Percentiles rank a stretch among this genome's conserved stretches.
Evolutionary conservation across 2,888 invertebrate genomes (phyloP).

Genomic region (Ennomos erosarius): DNA sequence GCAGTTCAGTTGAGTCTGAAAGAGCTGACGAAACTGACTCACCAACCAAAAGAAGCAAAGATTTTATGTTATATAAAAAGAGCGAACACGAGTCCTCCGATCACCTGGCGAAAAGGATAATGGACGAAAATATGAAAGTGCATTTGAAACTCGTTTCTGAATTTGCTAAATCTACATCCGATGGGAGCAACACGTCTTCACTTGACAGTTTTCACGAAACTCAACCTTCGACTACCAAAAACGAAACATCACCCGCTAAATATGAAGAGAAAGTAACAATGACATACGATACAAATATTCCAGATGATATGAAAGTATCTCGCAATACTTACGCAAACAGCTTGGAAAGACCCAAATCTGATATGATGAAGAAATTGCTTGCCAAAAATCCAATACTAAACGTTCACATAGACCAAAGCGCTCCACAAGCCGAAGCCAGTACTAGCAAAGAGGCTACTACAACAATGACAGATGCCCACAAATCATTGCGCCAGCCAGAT

Average conservation of each 20-base stretch:
- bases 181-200: slow-evolving; percentile 76
- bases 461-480: slow-evolving; percentile 71
- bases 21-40: slow-evolving; percentile 60
- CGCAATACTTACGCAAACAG: slow-evolving; percentile 85
- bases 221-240: slow-evolving; percentile 49
- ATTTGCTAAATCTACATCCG: slow-evolving; percentile 80
- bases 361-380: slow-evolving; percentile 85
- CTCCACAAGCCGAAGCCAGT: slow-evolving; percentile 62
- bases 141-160: slow-evolving; percentile 79
- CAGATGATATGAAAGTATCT: slow-evolving; percentile 87
- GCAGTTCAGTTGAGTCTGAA: slow-evolving; percentile 77
- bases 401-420: slow-evolving; percentile 71
- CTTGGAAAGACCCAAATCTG: slow-evolving; percentile 87
- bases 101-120: slow-evolving; percentile 75
- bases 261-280: slow-evolving; percentile 76
- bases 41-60: slow-evolving; percentile 52
- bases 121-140: slow-evolving; percentile 81
- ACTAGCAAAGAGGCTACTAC: slow-evolving; percentile 62
- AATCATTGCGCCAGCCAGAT: slow-evolving; percentile 80
- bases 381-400: slow-evolving; percentile 82
- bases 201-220: slow-evolving; percentile 70
- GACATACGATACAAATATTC: slow-evolving; percentile 85
- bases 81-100: slow-evolving; percentile 74
- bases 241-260: slow-evolving; percentile 60
- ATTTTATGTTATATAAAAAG: slow-evolving; percentile 61